Percentiles rank a stretch among this genome's conserved stretches.
Conservation (phyloP, 2,113 vertebrate genomes). For the Rhegmatorhina hoffmannsi region DNA sequence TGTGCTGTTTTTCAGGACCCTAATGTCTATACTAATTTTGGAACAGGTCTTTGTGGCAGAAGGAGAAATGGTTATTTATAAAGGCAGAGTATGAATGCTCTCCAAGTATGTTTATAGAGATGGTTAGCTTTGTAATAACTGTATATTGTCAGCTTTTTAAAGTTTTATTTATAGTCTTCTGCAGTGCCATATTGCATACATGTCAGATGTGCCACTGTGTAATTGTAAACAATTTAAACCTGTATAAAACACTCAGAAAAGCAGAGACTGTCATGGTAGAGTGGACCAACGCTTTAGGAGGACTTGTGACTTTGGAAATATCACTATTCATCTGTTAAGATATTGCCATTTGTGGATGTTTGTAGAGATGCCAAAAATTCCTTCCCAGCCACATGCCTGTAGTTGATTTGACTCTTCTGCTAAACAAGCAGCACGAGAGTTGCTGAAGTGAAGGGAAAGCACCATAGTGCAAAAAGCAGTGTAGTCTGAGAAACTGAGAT, state of each 20-base stretch:
- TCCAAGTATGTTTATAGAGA: background rate
- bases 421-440: background rate
- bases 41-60: background rate
- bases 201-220: background rate
- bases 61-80: background rate
- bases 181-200: background rate
- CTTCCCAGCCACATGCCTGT: constrained; percentile 1
- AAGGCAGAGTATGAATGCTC: background rate
- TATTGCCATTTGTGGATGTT: constrained; percentile 11
- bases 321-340: constrained; percentile 3
- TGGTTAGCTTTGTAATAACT: background rate
- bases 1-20: background rate
- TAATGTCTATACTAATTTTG: background rate
- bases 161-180: background rate
- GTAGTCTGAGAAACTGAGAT: constrained; percentile 34
- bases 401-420: background rate
- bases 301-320: background rate
- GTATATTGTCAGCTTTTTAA: background rate
- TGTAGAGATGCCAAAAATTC: constrained; percentile 40
- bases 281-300: background rate
- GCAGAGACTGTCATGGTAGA: background rate
- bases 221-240: background rate
- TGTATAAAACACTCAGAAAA: background rate
- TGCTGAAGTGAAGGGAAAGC: constrained; percentile 16
- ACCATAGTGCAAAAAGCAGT: background rate